Base-by-base conservation (phyloP, 2,797 vertebrate species). In the Spinus olivaceus region DNA sequence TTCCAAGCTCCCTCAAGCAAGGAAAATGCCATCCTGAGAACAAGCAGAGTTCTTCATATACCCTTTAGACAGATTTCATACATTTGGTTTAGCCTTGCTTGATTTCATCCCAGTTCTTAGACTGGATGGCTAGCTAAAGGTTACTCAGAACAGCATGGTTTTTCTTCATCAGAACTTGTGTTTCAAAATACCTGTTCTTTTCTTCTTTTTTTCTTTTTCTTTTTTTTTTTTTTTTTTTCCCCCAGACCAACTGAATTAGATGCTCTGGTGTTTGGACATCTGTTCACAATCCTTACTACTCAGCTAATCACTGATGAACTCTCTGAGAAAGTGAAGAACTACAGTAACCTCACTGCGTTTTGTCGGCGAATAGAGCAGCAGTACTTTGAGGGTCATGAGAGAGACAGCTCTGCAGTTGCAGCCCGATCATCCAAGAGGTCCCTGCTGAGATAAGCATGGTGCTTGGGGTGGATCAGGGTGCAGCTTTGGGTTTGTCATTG, bases 211-310 rank as follows among this genome's bases (percentile, higher is more conserved):
- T 41, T 41, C 7, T 15, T 14, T 77, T 66, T 86, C 96, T 84
- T 92, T 73, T 66, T 89, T 95, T 76, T 87, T 94, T 71, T 80
- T 93, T 96, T 82, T 28, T 37, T 39, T 37, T 13, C 9, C 1
- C 3, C 61, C 97, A 98, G 98, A 98, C 98, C 98, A 95, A 99
- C 98, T 97, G 99, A 99, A 97, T 98, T 99, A 97, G 98, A 99
- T 97, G 98, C 98, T 92, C 97, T 98, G 96, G 99, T 99, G 67
- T 99, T 99, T 76, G 99, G 99, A 86, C 99, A 99, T 97, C 98
- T 99, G 42, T 99, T 99, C 97, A 99, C 99, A 81, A 99, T 99
- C 81, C 98, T 99, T 54, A 99, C 99, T 90, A 99, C 99, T 81
- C 98, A 98, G 14, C 97, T 99, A 95, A 99, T 98, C 92, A 99